These are phyloP conservation scores for Sebastes fasciatus DNA, from an alignment of 2,113 vertebrate species.

Conservation along the genomic window DNA sequence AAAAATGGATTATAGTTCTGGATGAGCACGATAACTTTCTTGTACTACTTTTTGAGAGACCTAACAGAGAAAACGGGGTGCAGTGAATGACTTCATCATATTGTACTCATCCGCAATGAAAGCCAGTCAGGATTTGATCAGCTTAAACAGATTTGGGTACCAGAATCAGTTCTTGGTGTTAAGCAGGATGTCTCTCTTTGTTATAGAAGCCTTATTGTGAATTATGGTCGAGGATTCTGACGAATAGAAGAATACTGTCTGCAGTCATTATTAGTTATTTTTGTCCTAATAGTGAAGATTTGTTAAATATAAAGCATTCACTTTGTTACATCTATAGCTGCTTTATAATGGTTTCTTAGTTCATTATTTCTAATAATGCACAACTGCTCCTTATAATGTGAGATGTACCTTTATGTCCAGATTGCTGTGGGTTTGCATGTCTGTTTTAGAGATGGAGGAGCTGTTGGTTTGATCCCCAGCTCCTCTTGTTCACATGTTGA, in stretches of 20 bases:
- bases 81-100: conserved; percentile 33
- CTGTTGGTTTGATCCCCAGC: background rate
- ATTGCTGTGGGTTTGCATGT: background rate
- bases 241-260: background rate
- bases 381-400: background rate
- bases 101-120: conserved; percentile 25
- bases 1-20: conserved; percentile 47
- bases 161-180: conserved; percentile 23
- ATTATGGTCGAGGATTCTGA: conserved; percentile 22
- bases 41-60: conserved; percentile 42
- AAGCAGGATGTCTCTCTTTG: conserved; percentile 5
- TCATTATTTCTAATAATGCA: background rate
- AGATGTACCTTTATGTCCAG: background rate
- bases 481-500: background rate
- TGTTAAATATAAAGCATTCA: background rate
- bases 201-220: conserved; percentile 11
- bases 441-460: background rate
- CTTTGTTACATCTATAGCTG: background rate
- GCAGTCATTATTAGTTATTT: background rate
- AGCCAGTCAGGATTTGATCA: conserved; percentile 47
- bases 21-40: conserved; percentile 44
- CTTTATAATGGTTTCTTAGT: background rate
- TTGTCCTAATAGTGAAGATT: background rate
- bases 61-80: background rate
- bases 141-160: conserved; percentile 48